Evolutionary conservation across 2,888 invertebrate species (phyloP).

Genomic region (Metopia argyrocephala): DNA sequence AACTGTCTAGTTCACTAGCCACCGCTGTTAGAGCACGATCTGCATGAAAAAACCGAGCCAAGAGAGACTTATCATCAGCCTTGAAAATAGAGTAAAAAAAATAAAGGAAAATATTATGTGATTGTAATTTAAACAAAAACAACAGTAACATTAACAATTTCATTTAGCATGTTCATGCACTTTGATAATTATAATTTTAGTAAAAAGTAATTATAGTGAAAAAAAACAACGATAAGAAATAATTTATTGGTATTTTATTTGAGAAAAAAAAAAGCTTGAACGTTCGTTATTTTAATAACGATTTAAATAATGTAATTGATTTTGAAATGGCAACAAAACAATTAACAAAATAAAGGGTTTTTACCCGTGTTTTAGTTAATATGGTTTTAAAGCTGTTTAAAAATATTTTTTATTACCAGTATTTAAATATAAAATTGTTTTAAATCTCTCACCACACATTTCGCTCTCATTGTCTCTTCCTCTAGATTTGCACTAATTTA

Average conservation of each 20-base stretch:
- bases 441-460: background rate
- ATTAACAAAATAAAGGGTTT: too few species aligned
- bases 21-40: constrained; percentile 97
- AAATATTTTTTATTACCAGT: too few species aligned
- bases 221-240: too few species aligned
- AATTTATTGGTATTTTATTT: too few species aligned
- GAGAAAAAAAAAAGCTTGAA: too few species aligned
- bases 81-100: constrained; percentile 78
- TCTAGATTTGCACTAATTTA: background rate
- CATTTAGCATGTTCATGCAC: too few species aligned
- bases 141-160: background rate
- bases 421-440: background rate
- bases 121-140: background rate
- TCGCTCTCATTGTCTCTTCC: too few species aligned
- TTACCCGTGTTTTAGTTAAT: background rate
- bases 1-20: constrained; percentile 97
- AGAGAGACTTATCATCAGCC: constrained; percentile 94
- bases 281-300: too few species aligned
- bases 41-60: constrained; percentile 98
- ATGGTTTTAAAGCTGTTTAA: constrained; percentile 12
- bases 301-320: too few species aligned
- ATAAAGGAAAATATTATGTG: background rate
- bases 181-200: too few species aligned
- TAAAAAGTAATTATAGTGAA: too few species aligned
- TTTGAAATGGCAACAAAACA: background rate